A percentile compares a stretch with the other conserved stretches of the same genome.
Conservation (phyloP, 2,888 invertebrate species). For the Philereme vetulata region DNA sequence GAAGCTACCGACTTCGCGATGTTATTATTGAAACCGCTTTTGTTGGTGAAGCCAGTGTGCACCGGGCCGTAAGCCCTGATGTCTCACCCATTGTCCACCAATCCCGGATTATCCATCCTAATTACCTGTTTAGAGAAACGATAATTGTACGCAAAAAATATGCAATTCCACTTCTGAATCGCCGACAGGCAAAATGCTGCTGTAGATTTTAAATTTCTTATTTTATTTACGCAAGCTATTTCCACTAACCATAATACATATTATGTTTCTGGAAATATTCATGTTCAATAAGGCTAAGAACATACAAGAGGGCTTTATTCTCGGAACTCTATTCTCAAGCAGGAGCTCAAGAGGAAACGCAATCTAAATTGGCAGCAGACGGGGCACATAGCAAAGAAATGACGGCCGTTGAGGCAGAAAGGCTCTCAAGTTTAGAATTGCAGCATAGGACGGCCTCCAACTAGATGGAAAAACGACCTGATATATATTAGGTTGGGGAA, state of each 20-base stretch:
- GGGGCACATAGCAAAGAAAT: no score
- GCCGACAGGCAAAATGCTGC: slow-evolving; percentile 56
- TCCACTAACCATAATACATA: neutral
- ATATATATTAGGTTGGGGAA: no score
- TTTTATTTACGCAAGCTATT: slow-evolving; percentile 11
- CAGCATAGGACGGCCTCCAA: no score
- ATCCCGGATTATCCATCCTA: slow-evolving; percentile 72
- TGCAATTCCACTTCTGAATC: slow-evolving; percentile 56
- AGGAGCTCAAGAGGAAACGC: no score
- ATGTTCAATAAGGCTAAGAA: neutral
- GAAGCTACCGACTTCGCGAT: slow-evolving; percentile 82
- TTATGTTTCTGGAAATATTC: slow-evolving; percentile 4
- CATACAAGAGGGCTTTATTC: no score
- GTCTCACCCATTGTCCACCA: slow-evolving; percentile 65
- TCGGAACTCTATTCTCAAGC: no score
- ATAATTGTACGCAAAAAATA: slow-evolving; percentile 67
- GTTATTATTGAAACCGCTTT: slow-evolving; percentile 70
- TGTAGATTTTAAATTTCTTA: slow-evolving; percentile 9
- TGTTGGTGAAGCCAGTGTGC: slow-evolving; percentile 66
- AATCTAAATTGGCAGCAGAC: no score
- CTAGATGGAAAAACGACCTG: no score
- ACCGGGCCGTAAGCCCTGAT: slow-evolving; percentile 61
- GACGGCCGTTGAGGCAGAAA: no score
- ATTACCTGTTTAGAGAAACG: slow-evolving; percentile 78
- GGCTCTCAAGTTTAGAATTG: no score